These are phyloP conservation scores for Emydoidea blandingii DNA, from an alignment of 2,797 vertebrate species.

Conservation along the genomic window DNA sequence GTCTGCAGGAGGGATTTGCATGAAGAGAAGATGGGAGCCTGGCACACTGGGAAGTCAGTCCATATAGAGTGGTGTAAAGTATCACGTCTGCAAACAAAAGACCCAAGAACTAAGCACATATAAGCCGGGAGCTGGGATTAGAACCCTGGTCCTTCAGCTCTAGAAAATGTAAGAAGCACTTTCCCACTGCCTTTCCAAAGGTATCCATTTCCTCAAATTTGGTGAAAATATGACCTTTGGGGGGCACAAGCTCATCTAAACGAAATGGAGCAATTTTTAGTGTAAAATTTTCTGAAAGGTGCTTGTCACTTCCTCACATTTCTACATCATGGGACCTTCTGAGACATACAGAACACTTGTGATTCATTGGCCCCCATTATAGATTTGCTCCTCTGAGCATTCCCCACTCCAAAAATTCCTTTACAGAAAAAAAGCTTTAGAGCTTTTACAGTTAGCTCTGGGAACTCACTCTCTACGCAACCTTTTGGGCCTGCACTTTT, in stretches of 20 bases:
- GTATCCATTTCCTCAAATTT: neutral
- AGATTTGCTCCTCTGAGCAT: neutral
- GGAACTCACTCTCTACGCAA: neutral
- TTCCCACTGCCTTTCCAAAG: neutral
- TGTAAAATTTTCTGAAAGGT: neutral
- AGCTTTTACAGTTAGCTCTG: neutral
- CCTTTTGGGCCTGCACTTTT: neutral
- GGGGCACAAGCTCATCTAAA: neutral
- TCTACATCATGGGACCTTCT: neutral
- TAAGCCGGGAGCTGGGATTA: neutral
- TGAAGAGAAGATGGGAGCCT: neutral
- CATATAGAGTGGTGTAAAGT: neutral
- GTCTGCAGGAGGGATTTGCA: neutral
- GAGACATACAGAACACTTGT: conserved; percentile 2
- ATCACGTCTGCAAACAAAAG: neutral
- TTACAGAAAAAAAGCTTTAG: neutral
- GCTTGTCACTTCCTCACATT: neutral
- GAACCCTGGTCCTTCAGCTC: neutral
- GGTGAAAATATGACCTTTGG: neutral
- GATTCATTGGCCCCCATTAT: rapidly evolving
- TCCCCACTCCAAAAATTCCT: neutral
- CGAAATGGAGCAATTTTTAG: neutral
- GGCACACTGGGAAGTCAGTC: neutral
- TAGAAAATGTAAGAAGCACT: neutral
- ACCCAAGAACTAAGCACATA: neutral